Base-by-base conservation (phyloP, 2,888 invertebrate genomes). In the Argyresthia albistria region DNA sequence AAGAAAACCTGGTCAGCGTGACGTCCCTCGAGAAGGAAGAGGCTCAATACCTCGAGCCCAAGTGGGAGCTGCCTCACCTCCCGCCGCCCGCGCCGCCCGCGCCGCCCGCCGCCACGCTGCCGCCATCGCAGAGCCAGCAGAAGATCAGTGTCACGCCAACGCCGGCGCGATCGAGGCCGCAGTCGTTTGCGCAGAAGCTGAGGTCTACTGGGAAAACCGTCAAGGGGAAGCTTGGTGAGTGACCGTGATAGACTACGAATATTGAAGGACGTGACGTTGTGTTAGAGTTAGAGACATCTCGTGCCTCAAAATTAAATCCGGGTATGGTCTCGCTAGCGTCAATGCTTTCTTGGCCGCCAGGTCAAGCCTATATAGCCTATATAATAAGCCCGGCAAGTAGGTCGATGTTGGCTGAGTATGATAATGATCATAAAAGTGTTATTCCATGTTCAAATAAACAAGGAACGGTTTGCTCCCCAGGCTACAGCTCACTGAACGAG, bases 111-210 rank as follows among this genome's bases (percentile, higher is more conserved):
- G n/a, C 46, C 6, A n/a, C 69, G 0, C 56, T 75, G 1, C 67
- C 80, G 0, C 57, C 11, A 15, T 46, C 55, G 35, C 43, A 46
- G 15, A 50, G 52, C 51, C 52, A 55, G 45, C 54, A 55, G 53
- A 58, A 58, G 55, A 15, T 53, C 11, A 50, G n/a, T 37, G 50
- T 8, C 50, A 55, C 47, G 35, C 54, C 54, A 8, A 58, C 51
- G 49, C 54, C 58, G 3, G 56, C 57, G 36, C 70, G 80, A 57
- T 76, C 81, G 49, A 76, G 96, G 0, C 96, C 96, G 0, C 95
- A 96, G 75, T 95, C 95, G 61, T 95, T 97, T 71, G 96, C 96
- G 0, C 96, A 96, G 75, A 95, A 96, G 68, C 80, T 96, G 36
- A 87, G 95, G 36, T 94, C 95, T 9, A 96, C 95, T 0, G 93